Percentiles rank a stretch among this genome's conserved stretches.
phyloP scores from a whole-genome alignment of 2,113 vertebrate genomes.

The Plecturocebus donacophilus region DNA sequence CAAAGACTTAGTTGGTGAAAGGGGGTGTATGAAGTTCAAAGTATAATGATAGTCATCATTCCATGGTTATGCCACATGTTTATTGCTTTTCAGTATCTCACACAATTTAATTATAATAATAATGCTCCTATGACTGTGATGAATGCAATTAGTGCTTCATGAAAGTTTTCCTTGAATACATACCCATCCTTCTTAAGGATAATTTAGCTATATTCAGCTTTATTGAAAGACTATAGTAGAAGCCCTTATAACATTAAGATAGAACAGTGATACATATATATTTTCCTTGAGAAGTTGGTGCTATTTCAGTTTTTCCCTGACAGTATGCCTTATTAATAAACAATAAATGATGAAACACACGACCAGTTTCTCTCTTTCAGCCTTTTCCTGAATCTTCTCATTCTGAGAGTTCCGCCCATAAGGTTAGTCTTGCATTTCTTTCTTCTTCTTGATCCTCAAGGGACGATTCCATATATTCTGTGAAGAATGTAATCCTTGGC shows the following conservation, averaged over 20 bases:
- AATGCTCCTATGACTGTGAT: not conserved
- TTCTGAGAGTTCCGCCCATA: not conserved
- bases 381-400: not conserved
- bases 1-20: not conserved
- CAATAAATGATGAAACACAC: not conserved
- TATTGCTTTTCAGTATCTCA: not conserved
- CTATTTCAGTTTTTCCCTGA: not conserved
- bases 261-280: not conserved
- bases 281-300: constrained; percentile 40
- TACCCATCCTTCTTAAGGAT: not conserved
- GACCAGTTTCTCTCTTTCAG: not conserved
- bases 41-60: not conserved
- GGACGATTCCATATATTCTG: not conserved
- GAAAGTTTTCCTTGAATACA: constrained; percentile 41
- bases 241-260: not conserved
- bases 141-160: not conserved
- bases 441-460: not conserved
- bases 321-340: not conserved
- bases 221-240: not conserved
- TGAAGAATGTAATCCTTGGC: not conserved
- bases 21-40: not conserved
- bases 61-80: not conserved
- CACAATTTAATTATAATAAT: not conserved
- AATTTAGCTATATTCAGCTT: not conserved
- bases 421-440: not conserved